These are phyloP conservation scores for Drosophila parvula DNA, from an alignment of 1,140 invertebrate genomes.

Conservation along the genomic window DNA sequence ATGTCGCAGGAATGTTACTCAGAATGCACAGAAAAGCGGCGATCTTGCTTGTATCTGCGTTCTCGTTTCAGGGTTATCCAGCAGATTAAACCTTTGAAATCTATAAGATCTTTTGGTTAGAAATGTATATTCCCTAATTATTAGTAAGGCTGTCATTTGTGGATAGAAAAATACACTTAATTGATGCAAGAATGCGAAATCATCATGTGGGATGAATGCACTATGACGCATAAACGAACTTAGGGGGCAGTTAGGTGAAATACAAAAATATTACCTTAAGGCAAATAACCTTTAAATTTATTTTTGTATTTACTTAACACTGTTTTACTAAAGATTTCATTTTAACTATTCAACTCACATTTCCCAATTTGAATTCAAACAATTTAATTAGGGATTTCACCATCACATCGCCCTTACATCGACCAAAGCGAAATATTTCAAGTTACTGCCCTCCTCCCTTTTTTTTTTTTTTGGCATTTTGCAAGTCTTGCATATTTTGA, in stretches of 20 bases:
- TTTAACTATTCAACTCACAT: not conserved
- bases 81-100: not conserved
- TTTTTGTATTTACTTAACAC: too few relatives aligned
- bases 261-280: too few relatives aligned
- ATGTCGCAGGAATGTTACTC: constrained; percentile 34
- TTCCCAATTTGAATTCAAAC: not conserved
- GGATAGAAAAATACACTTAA: too few relatives aligned
- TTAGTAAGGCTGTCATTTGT: too few relatives aligned
- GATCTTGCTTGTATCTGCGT: constrained; percentile 25
- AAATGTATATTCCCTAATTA: not conserved
- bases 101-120: not conserved
- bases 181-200: too few relatives aligned
- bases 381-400: constrained; percentile 2
- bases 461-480: constrained; percentile 54
- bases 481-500: constrained; percentile 60
- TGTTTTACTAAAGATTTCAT: not conserved
- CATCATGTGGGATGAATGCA: too few relatives aligned
- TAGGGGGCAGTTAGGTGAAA: too few relatives aligned
- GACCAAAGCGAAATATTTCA: not conserved
- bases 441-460: constrained; percentile 14
- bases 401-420: not conserved
- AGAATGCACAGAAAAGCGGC: constrained; percentile 5
- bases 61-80: constrained; percentile 14
- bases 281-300: too few relatives aligned
- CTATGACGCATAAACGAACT: too few relatives aligned